Percentiles rank a stretch among this genome's conserved stretches.
phyloP scores from a whole-genome alignment of 2,888 invertebrate genomes.

The Metallyticus violacea region DNA sequence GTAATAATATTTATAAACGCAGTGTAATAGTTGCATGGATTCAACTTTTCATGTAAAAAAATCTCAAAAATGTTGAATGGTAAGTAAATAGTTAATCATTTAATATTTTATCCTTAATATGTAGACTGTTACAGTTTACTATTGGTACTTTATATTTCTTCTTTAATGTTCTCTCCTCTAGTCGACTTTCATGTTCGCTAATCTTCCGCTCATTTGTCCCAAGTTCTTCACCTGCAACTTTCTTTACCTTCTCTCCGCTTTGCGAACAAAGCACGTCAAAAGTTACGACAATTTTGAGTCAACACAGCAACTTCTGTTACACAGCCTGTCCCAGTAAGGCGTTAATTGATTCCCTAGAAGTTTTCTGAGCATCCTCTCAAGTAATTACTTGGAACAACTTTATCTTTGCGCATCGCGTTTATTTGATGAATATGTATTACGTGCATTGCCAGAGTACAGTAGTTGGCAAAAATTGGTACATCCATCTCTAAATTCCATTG shows the following conservation, averaged over 20 bases:
- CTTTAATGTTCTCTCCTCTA: too few relatives aligned
- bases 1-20: too few relatives aligned
- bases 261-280: neutral
- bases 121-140: too few relatives aligned
- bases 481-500: too few relatives aligned
- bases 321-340: neutral
- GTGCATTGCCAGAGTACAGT: neutral
- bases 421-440: neutral
- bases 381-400: neutral
- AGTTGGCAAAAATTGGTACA: neutral
- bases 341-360: neutral
- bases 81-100: too few relatives aligned
- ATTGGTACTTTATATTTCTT: too few relatives aligned
- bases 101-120: too few relatives aligned
- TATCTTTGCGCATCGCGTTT: neutral
- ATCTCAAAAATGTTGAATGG: too few relatives aligned
- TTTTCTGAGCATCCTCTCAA: neutral
- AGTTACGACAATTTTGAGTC: neutral
- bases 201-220: neutral
- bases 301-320: neutral
- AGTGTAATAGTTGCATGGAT: too few relatives aligned
- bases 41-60: too few relatives aligned
- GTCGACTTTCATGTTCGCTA: neutral
- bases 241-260: neutral
- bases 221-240: neutral